These are phyloP conservation scores for Beris morrisii DNA, from an alignment of 2,888 invertebrate genomes.

Conservation along the genomic window DNA sequence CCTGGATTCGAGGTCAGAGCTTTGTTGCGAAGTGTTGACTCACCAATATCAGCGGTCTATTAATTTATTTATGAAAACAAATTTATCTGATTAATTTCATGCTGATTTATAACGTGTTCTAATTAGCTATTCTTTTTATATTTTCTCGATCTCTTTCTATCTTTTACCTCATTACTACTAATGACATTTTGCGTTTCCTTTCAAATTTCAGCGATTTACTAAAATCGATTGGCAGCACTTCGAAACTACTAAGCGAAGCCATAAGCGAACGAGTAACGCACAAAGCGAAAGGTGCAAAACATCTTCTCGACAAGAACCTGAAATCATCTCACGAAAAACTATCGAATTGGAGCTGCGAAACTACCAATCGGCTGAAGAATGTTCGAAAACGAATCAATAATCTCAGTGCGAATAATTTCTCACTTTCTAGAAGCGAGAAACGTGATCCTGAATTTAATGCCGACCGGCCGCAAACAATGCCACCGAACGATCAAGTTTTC, in stretches of 20 bases:
- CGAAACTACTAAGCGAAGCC: slow-evolving; percentile 53
- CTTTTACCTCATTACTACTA: neutral
- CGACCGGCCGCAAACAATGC: slow-evolving; percentile 53
- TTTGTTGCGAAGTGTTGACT: no score
- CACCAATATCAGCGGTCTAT: no score
- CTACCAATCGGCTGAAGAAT: slow-evolving; percentile 48
- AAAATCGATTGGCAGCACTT: slow-evolving; percentile 53
- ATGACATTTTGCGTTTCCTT: slow-evolving; percentile 5
- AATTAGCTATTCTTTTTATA: neutral
- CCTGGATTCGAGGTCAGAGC: no score
- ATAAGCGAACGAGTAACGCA: slow-evolving; percentile 53
- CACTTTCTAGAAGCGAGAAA: slow-evolving; percentile 42
- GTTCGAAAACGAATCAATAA: slow-evolving; percentile 47
- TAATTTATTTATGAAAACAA: no score
- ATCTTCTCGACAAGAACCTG: slow-evolving; percentile 53
- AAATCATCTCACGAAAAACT: slow-evolving; percentile 51
- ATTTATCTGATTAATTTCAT: no score
- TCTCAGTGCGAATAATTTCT: slow-evolving; percentile 40
- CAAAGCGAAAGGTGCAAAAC: slow-evolving; percentile 52
- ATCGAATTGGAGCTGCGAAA: slow-evolving; percentile 48
- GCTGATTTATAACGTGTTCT: no score
- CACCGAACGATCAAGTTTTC: slow-evolving; percentile 53
- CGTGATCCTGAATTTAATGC: slow-evolving; percentile 42
- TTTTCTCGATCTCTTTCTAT: neutral
- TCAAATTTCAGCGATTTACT: slow-evolving; percentile 48